Conservation (phyloP, 2,888 invertebrate genomes). For the Ctenicera cuprea region DNA sequence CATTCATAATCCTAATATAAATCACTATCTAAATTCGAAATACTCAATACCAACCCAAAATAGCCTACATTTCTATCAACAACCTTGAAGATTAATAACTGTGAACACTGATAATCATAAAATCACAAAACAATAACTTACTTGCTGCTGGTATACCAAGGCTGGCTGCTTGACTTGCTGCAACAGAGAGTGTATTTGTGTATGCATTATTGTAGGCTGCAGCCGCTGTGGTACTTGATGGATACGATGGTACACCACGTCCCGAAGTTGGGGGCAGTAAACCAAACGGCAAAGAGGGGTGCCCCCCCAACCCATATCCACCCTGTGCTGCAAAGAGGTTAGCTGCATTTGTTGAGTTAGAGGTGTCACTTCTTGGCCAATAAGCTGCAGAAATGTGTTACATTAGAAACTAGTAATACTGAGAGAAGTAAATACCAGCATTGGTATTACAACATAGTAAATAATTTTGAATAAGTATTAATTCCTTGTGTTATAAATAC, state of each 20-base stretch:
- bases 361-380: conserved; percentile 83
- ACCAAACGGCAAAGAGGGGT: conserved; percentile 69
- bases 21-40: conserved; percentile 4
- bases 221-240: conserved; percentile 62
- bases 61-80: not conserved
- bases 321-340: conserved; percentile 72
- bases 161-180: conserved; percentile 90
- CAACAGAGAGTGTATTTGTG: conserved; percentile 86
- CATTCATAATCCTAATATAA: not conserved
- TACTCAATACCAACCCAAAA: conserved; percentile 1
- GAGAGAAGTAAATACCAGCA: no score
- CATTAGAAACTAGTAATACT: no score
- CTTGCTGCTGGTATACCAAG: conserved; percentile 86
- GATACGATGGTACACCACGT: conserved; percentile 60
- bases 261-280: conserved; percentile 66
- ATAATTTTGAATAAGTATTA: no score
- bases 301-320: conserved; percentile 69
- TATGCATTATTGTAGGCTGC: conserved; percentile 72
- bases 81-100: conserved; percentile 14
- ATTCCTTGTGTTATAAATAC: no score
- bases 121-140: conserved; percentile 68
- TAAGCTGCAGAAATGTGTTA: conserved; percentile 78
- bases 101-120: not conserved
- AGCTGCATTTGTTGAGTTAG: conserved; percentile 72
- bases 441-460: no score